Conservation (phyloP, 2,888 invertebrate species). For the Thalpophila matura region DNA sequence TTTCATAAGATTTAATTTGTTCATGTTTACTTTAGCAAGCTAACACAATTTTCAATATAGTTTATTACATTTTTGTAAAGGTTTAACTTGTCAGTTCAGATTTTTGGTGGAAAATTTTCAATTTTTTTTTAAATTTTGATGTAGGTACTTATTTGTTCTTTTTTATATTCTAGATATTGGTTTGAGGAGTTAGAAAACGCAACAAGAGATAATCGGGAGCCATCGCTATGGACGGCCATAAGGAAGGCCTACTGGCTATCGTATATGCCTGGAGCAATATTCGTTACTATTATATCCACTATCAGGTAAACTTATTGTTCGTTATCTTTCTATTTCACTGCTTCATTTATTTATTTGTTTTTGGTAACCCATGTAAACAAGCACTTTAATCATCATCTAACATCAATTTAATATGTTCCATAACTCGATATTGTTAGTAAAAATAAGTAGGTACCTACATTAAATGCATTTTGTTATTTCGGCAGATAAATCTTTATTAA, state of each 20-base stretch:
- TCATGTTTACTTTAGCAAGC: not conserved
- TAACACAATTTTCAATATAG: slow-evolving; percentile 9
- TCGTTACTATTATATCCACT: slow-evolving; percentile 88
- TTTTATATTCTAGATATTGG: slow-evolving; percentile 87
- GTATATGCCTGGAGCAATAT: slow-evolving; percentile 90
- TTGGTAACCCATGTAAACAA: too few relatives aligned
- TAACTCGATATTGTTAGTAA: too few relatives aligned
- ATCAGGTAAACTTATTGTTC: slow-evolving; percentile 77
- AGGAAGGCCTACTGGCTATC: slow-evolving; percentile 90
- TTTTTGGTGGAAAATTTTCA: not conserved
- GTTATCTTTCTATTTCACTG: not conserved
- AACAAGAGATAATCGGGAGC: slow-evolving; percentile 80
- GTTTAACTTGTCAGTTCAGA: not conserved
- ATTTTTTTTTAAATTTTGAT: not conserved
- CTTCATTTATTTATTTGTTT: not conserved
- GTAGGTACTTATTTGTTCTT: not conserved
- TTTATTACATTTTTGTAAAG: not conserved
- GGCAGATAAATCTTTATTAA: too few relatives aligned
- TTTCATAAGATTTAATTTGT: slow-evolving; percentile 10
- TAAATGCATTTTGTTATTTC: too few relatives aligned
- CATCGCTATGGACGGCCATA: slow-evolving; percentile 91
- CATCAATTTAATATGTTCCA: too few relatives aligned
- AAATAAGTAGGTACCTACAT: too few relatives aligned
- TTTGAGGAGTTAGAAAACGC: slow-evolving; percentile 88
- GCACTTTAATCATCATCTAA: too few relatives aligned